Evolutionary conservation across 2,888 invertebrate genomes (phyloP), one percentile per base, ranked within the genome.

Genomic region (Mechanitis mazaeus): DNA sequence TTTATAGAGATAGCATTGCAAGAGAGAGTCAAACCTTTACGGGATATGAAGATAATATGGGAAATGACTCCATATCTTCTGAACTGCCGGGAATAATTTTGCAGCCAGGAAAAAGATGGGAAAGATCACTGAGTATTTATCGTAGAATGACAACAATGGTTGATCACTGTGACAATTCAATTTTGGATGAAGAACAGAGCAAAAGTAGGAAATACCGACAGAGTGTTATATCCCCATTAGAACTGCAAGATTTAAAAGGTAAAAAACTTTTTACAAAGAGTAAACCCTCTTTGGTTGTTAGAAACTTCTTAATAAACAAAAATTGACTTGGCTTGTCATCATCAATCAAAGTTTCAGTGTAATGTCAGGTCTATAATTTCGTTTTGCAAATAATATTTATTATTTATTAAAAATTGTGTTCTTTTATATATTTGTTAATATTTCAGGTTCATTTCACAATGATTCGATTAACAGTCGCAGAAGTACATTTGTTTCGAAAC

Each of bases 101-200:
- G 2, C 92, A 91, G 69, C 92, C 94, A 11, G 94, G 94, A 0
- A 94, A 93, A 75, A 89, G 92, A 74, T 94, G 94, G 93, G 91
- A 93, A 56, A 91, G 94, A 72, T 93, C 94, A 0, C 74, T 94
- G 4, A 92, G 91, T 65, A 91, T 91, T 64, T 91, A 92, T 72
- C 92, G 86, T 68, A 87, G 89, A 72, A 84, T 90, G 75, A 90
- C 85, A 60, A 83, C 78, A 73, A 87, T 79, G 77, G 82, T 76
- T 64, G 79, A 87, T 73, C 70, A 77, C 68, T 81, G 80, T 68
- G 79, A 89, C 70, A 74, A 78, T 59, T 82, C 85, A 3, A 72
- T 91, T 61, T 65, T 92, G 47, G 87, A 91, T 54, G 79, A 83
- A 68, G 83, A 90, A 59, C 72, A 84, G 2, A 82, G 60, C 31